phyloP scores from a whole-genome alignment of 1,140 invertebrate genomes.

The Sycobia sp. region DNA sequence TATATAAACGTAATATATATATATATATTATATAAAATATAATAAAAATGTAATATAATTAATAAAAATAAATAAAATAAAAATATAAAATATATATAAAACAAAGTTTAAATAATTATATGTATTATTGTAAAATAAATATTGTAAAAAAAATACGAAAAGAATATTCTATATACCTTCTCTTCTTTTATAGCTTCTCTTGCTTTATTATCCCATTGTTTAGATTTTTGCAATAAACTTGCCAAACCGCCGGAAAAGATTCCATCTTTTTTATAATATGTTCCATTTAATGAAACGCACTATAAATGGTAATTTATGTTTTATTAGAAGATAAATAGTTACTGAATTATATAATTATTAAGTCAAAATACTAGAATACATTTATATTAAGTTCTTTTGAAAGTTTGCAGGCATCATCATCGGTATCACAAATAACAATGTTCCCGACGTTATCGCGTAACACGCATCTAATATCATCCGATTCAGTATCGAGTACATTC shows the following conservation, averaged over 20 bases:
- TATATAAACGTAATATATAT: no score
- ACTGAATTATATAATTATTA: conserved; percentile 7
- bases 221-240: conserved; percentile 70
- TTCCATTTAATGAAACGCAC: conserved; percentile 94
- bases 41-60: no score
- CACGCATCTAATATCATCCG: conserved; percentile 84
- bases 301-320: conserved; percentile 41
- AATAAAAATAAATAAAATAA: no score
- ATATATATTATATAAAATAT: neutral
- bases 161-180: conserved; percentile 9
- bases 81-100: no score
- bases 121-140: no score
- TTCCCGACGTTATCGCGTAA: conserved; percentile 95
- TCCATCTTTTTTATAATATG: conserved; percentile 94
- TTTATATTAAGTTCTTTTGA: conserved; percentile 72
- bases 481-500: conserved; percentile 91
- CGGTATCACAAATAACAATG: conserved; percentile 92
- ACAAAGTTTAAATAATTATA: no score
- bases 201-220: conserved; percentile 17
- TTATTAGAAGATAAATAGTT: neutral
- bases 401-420: conserved; percentile 92
- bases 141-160: neutral
- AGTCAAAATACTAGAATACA: neutral
- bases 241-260: conserved; percentile 93
- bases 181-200: conserved; percentile 13